These are phyloP conservation scores for Phasia obesa DNA, from an alignment of 2,888 invertebrate species.

Conservation along the genomic window DNA sequence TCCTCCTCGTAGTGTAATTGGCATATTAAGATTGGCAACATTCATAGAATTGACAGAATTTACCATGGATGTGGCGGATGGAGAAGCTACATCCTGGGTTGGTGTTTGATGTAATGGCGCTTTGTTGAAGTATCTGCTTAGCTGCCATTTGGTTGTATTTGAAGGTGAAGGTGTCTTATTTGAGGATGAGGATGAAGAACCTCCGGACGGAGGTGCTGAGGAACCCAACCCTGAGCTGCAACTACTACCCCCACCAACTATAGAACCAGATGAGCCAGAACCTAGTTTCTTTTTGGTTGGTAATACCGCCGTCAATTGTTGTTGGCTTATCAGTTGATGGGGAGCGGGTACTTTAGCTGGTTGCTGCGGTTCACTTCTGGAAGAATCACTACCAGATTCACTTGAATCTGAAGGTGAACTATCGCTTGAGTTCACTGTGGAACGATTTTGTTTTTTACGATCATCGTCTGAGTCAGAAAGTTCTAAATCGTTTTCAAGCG, in stretches of 20 bases:
- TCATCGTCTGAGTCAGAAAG: slow-evolving; percentile 92
- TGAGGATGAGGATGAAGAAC: slow-evolving; percentile 76
- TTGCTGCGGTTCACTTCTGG: slow-evolving; percentile 77
- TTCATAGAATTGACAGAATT: slow-evolving; percentile 74
- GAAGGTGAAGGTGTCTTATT: slow-evolving; percentile 80
- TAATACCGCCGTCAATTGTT: slow-evolving; percentile 62
- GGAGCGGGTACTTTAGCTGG: slow-evolving; percentile 65
- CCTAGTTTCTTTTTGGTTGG: slow-evolving; percentile 73
- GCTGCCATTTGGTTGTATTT: slow-evolving; percentile 79
- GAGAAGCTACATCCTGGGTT: slow-evolving; percentile 76
- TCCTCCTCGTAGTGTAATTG: slow-evolving; percentile 78
- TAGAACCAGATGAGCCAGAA: slow-evolving; percentile 75
- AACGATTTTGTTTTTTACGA: slow-evolving; percentile 81
- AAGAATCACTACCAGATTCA: slow-evolving; percentile 81
- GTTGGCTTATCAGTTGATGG: slow-evolving; percentile 64
- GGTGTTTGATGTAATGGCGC: slow-evolving; percentile 73
- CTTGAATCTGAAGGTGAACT: slow-evolving; percentile 81
- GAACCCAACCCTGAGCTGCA: slow-evolving; percentile 68
- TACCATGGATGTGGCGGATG: slow-evolving; percentile 68
- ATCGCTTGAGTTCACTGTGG: slow-evolving; percentile 84
- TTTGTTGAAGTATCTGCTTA: slow-evolving; percentile 79
- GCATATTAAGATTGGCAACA: slow-evolving; percentile 77
- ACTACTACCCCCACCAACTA: slow-evolving; percentile 75
- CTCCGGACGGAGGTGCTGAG: slow-evolving; percentile 70
- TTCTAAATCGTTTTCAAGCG: slow-evolving; percentile 87